A percentile compares a stretch with the other conserved stretches of the same genome.
phyloP scores from a whole-genome alignment of 2,888 invertebrate species.

The Papilio demoleus region DNA sequence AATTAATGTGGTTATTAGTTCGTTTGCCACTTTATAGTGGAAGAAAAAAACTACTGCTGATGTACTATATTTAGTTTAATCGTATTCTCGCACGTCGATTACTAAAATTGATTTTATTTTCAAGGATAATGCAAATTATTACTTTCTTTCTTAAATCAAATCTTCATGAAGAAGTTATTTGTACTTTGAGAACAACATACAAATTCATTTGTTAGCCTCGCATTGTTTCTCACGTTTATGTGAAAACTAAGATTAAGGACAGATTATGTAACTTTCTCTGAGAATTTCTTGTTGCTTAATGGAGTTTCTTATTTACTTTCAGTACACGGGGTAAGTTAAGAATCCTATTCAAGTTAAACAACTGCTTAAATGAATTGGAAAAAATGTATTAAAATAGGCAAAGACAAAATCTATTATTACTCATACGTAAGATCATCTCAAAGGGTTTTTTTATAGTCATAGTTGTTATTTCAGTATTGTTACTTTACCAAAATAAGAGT shows the following conservation, averaged over 20 bases:
- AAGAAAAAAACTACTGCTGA: too few species aligned
- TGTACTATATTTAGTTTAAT: too few species aligned
- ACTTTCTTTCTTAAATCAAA: neutral
- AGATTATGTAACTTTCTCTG: slow-evolving; percentile 69
- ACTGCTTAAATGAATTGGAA: slow-evolving; percentile 38
- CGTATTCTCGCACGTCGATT: too few species aligned
- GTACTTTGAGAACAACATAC: neutral
- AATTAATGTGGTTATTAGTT: too few species aligned
- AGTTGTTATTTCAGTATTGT: too few species aligned
- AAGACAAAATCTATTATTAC: too few species aligned
- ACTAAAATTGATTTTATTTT: too few species aligned
- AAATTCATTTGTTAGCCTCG: slow-evolving; percentile 23
- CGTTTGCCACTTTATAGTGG: too few species aligned
- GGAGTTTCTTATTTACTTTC: slow-evolving; percentile 69
- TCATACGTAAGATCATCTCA: too few species aligned
- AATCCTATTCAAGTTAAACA: slow-evolving; percentile 20
- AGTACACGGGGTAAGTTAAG: slow-evolving; percentile 55
- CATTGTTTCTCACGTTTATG: slow-evolving; percentile 66
- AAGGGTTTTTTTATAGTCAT: too few species aligned
- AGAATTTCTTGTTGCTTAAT: slow-evolving; percentile 61
- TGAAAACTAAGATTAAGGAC: slow-evolving; percentile 71
- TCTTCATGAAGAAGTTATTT: neutral
- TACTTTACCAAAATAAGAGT: neutral
- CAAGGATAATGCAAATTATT: neutral
- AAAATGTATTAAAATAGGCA: neutral